Base-by-base conservation (phyloP, 2,113 vertebrate genomes). In the Brachirus orientalis region DNA sequence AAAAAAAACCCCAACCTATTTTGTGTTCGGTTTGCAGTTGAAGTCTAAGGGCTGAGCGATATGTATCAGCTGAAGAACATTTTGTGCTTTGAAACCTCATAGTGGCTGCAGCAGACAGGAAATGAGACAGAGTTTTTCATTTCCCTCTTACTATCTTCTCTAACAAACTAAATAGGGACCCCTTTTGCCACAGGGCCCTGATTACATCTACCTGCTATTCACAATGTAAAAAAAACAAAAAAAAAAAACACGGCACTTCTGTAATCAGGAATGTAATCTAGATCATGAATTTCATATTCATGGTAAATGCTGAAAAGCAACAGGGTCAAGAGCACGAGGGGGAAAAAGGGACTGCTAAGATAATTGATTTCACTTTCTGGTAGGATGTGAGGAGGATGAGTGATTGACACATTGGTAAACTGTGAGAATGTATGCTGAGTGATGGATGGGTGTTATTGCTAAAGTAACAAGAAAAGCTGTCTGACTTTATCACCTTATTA, bases 71-170 rank as follows among this genome's bases (percentile, higher is more conserved):
- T 72, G 68, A 75, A 74, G 69, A 89, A 91, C 85, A 91, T 89
- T 86, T 81, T 87, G 80, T 88, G 80, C 82, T 79, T 75, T 87
- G 85, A 87, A 89, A 82, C 82, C 85, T 84, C 79, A 83, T 76
- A 70, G 79, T 53, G 68, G 56, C 82, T 69, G 64, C 74, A 85
- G 88, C 77, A 51, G 85, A 79, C 89, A 91, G 92, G 93, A 94
- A 93, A 94, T 94, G 89, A 93, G 91, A 89, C 63, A 20, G 76
- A 82, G 62, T 86, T 93, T 93, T 93, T 93, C 92, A 94, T 94
- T 93, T 94, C 91, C 90, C 83, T 72, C 75, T 71, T 77, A 74
- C 86, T 90, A 88, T 90, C 88, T 89, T 63, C 72, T 64, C 80
- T 79, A 79, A 67, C 82, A 88, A 90, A 90, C 87, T 86, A 87